Base-by-base conservation (phyloP, 1,140 invertebrate genomes). In the Drosophila prosaltans region DNA sequence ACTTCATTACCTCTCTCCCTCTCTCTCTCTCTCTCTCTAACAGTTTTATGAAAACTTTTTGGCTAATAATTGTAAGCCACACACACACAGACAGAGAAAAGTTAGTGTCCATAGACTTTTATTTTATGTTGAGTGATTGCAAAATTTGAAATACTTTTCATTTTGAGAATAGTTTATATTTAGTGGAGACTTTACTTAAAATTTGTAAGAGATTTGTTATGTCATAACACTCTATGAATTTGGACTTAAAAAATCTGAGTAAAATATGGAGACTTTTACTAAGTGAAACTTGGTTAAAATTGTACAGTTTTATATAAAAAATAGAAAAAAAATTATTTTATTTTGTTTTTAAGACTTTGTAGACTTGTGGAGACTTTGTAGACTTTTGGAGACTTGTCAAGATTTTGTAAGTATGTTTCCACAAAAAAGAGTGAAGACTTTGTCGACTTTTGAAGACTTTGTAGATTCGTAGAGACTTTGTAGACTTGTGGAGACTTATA, bases 31-130 rank as follows among this genome's bases (percentile, higher is more conserved):
- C 24, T 24, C 9, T 41, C 43, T 36, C 51, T 41, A 40, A 48
- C 26, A 40, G 10, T 55, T 59, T 8, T 48, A 57, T 7, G 39
- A 51, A 10, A 51, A 51, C 24, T 26, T 51, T 24, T 3, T 3
- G 8, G 21, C 45, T 65, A 61, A 76, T 77, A 77, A 77, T 77
- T 77, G 74, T 70, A 73, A 74, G 60, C 66, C 58, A 69, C 72
- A 74, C 40, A 74, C 40, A 75, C 69, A 72, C 69, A 65, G 11
- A 51, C 45, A 51, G 8, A 51, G 21, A 51, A 51, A 51, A 21
- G 16, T 21, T 48, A 8, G 16, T 48, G 16, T 7, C 16, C 16
- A 48, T 48, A 9, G 45, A 26, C 45, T 51, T 51, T 51, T 16
- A 51, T 51, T 51, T 8, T 51, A 26, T 24, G 45, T 51, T 51